Evolutionary conservation across 2,888 invertebrate species (phyloP), one percentile per base, ranked within the genome.

Genomic region (Zygothrica quintamaculata): DNA sequence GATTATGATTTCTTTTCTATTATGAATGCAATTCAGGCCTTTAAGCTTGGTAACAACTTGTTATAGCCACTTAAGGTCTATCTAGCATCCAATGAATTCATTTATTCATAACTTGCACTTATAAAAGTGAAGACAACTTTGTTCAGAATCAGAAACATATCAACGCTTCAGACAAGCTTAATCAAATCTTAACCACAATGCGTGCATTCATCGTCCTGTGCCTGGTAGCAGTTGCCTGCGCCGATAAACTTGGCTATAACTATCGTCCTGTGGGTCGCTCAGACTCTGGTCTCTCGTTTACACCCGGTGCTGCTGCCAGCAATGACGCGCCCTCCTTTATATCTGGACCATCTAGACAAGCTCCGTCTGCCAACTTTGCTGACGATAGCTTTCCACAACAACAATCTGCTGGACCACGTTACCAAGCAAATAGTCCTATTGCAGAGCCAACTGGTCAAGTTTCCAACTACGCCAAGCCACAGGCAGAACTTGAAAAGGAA

Each of bases 401-500:
- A 22, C 2, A 2, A 22, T 22, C 5, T 22, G 3, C 18, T 2
- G 18, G 18, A 22, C 18, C 2, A 22, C 3, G 5, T 22, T 22
- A 22, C 18, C 18, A 5, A 8, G 31, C 65, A 0, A 33, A 34
- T 15, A 61, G 42, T 1, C 53, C 56, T 1, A 39, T 50, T 7
- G 61, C 43, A 36, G 75, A 34, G 31, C 66, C 39, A 7, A 69
- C 59, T 33, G 62, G 13, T 4, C 55, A 39, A 22, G 61, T 71
- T 13, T 59, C 76, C 15, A 53, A 67, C 36, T 73, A 62, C 15
- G 66, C 71, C 4, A 56, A 64, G 39, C 70, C 50, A 31, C 78
- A 60, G 34, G 52, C 65, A 4, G 78, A 84, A 46, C 55, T 87
- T 2, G 77, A 85, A 39, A 90, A 90, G 65, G 88, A 90, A 69